Evolutionary conservation across 1,140 invertebrate species (phyloP).

Genomic region (Ctenoplectra terminalis): DNA sequence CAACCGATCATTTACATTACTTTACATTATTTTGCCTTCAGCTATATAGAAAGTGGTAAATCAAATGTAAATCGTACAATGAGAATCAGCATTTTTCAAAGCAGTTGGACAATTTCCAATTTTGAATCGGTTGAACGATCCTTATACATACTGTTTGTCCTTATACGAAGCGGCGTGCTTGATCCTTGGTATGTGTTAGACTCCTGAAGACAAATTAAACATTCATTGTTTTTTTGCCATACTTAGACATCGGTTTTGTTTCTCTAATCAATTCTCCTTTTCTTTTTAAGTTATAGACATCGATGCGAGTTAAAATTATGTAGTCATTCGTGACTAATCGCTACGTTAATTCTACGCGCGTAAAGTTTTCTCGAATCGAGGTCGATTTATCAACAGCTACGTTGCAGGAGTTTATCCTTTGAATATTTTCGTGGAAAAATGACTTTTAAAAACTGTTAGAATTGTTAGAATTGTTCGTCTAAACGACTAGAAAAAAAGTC

Average conservation of each 20-base stretch:
- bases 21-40: neutral
- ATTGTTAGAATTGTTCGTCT: neutral
- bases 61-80: neutral
- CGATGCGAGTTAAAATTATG: neutral
- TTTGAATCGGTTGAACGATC: slow-evolving; percentile 30
- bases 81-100: slow-evolving; percentile 1
- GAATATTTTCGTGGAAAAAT: too few species aligned
- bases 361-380: neutral
- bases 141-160: slow-evolving; percentile 27
- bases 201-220: slow-evolving; percentile 5
- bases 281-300: neutral
- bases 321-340: neutral
- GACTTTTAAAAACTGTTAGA: too few species aligned
- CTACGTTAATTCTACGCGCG: neutral
- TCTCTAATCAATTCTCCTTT: neutral
- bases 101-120: slow-evolving; percentile 46
- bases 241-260: slow-evolving; percentile 9
- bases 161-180: slow-evolving; percentile 27
- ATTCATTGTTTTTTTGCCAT: slow-evolving; percentile 15
- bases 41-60: neutral
- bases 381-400: neutral
- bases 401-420: neutral
- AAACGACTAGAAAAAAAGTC: too few species aligned
- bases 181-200: neutral
- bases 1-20: neutral